Percentiles rank a stretch among this genome's conserved stretches.
phyloP scores from a whole-genome alignment of 2,888 invertebrate species.

The Muschampia plurimacula region DNA sequence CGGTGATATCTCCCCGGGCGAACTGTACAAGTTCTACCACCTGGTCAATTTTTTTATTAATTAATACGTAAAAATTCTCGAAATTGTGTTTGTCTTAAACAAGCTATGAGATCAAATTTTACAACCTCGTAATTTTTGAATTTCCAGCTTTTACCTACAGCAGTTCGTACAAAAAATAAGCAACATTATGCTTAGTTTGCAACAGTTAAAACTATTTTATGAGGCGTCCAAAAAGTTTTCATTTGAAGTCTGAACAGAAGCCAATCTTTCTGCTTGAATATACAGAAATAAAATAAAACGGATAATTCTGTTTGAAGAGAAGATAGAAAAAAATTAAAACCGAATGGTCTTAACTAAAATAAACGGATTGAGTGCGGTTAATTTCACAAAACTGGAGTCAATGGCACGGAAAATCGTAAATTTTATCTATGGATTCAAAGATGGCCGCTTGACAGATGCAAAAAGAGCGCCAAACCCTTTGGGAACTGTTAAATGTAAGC shows the following conservation, averaged over 20 bases:
- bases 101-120: background rate
- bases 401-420: slow-evolving; percentile 82
- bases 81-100: too few relatives aligned
- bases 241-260: slow-evolving; percentile 18
- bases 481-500: slow-evolving; percentile 72
- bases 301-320: slow-evolving; percentile 23
- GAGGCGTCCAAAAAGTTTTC: slow-evolving; percentile 9
- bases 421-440: slow-evolving; percentile 65
- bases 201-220: slow-evolving; percentile 14
- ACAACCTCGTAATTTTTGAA: background rate
- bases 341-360: slow-evolving; percentile 52
- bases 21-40: too few relatives aligned
- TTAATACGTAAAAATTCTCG: too few relatives aligned
- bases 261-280: slow-evolving; percentile 34
- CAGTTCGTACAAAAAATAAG: slow-evolving; percentile 18
- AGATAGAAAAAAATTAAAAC: slow-evolving; percentile 44
- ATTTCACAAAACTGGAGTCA: slow-evolving; percentile 74
- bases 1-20: too few relatives aligned
- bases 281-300: slow-evolving; percentile 42
- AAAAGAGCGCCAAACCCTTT: slow-evolving; percentile 79
- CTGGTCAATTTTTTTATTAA: too few relatives aligned
- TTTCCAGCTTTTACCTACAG: slow-evolving; percentile 18
- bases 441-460: slow-evolving; percentile 73
- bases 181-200: slow-evolving; percentile 7
- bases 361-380: slow-evolving; percentile 68